These are phyloP conservation scores for Temnothorax rugatulus DNA, from an alignment of 2,888 invertebrate genomes.

Conservation along the genomic window DNA sequence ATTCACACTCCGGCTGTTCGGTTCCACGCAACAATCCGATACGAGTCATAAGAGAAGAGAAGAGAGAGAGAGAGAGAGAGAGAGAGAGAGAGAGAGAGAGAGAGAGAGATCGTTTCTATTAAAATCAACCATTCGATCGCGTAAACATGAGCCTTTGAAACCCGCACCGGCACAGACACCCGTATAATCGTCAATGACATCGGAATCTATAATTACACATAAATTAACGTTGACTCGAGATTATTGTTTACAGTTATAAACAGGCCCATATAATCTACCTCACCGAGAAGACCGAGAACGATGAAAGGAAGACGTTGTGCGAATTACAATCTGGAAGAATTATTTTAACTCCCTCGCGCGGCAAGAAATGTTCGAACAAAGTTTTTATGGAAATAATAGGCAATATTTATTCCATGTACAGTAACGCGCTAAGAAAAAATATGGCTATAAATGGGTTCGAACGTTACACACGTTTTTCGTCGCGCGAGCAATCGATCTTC, in stretches of 20 bases:
- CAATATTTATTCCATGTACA: conserved; percentile 72
- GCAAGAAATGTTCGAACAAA: conserved; percentile 10
- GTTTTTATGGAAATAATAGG: conserved; percentile 52
- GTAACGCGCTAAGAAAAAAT: conserved; percentile 73
- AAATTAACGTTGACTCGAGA: neutral
- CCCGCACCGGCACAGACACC: neutral
- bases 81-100: too few species aligned
- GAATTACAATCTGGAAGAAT: neutral
- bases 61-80: neutral
- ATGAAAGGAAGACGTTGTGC: neutral
- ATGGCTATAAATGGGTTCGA: conserved; percentile 61
- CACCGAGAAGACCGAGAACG: neutral
- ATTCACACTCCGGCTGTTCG: neutral
- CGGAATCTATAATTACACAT: conserved; percentile 15
- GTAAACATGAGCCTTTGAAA: conserved; percentile 1
- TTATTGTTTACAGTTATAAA: conserved; percentile 4
- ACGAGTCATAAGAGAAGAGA: neutral
- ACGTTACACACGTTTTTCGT: conserved; percentile 11
- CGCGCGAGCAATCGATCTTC: conserved; percentile 16
- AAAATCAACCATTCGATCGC: conserved; percentile 23
- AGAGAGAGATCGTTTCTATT: conserved; percentile 21
- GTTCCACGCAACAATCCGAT: neutral
- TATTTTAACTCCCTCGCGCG: neutral
- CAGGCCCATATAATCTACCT: neutral
- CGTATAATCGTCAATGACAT: neutral